These are phyloP conservation scores for Aptenodytes forsteri DNA, from an alignment of 2,113 vertebrate species.

Conservation along the genomic window DNA sequence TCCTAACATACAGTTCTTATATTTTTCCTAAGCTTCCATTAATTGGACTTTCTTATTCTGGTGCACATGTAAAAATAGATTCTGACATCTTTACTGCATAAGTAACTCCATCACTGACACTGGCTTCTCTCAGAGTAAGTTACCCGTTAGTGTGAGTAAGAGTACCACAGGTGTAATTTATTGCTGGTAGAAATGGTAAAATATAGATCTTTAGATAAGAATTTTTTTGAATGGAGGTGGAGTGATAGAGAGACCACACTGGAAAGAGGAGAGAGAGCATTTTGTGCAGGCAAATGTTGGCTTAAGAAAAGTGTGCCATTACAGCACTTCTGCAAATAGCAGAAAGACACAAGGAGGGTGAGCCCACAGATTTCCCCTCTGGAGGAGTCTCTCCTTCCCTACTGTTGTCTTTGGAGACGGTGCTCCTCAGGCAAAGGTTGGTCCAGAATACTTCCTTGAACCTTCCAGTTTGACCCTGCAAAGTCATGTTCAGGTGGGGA, in stretches of 20 bases:
- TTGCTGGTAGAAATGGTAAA: background rate
- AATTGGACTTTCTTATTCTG: background rate
- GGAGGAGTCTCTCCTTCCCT: background rate
- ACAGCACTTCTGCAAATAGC: background rate
- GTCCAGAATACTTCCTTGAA: background rate
- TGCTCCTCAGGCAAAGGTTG: background rate
- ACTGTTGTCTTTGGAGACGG: background rate
- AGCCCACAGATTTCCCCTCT: background rate
- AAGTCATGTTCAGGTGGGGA: background rate
- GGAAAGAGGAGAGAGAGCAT: background rate
- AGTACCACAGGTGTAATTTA: background rate
- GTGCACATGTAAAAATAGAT: background rate
- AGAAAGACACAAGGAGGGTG: background rate
- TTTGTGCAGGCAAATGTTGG: background rate
- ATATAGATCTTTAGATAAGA: background rate
- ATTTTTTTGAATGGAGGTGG: background rate
- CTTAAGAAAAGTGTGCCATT: background rate
- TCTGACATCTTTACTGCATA: background rate
- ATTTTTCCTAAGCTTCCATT: background rate
- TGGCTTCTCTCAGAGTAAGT: background rate
- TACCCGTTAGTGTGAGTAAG: background rate
- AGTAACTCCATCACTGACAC: background rate
- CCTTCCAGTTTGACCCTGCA: background rate
- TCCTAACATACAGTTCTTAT: background rate
- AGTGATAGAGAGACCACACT: background rate